These are phyloP conservation scores for Silurus meridionalis DNA, from an alignment of 2,113 vertebrate species.

Conservation along the genomic window DNA sequence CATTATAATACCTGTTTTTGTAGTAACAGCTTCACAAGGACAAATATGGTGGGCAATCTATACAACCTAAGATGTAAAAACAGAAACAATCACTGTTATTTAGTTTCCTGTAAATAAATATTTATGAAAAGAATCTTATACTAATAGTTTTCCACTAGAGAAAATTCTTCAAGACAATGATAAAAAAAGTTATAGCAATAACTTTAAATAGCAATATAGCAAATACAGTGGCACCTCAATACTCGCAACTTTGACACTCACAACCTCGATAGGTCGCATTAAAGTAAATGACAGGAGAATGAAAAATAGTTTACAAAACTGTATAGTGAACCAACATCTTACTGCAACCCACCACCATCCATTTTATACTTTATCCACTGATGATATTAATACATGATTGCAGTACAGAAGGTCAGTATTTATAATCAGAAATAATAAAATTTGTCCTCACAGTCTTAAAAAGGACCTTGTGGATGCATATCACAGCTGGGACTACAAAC, in stretches of 20 bases:
- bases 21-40: background rate
- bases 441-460: background rate
- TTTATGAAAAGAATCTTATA: background rate
- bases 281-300: no score
- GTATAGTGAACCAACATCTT: background rate
- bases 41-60: background rate
- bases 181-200: no score
- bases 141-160: background rate
- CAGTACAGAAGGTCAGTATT: background rate
- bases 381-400: background rate
- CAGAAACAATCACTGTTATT: background rate
- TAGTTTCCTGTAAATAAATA: background rate
- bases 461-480: background rate
- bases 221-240: no score
- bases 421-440: background rate
- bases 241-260: no score
- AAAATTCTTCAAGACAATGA: background rate
- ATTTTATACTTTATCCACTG: background rate
- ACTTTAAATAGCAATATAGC: no score
- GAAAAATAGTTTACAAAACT: background rate
- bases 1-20: background rate
- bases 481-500: conserved; percentile 2
- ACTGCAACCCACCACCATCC: background rate
- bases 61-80: background rate
- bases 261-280: no score